Evolutionary conservation across 1,140 invertebrate genomes (phyloP), one percentile per base, ranked within the genome.

Genomic region (Drosophila albomicans): DNA sequence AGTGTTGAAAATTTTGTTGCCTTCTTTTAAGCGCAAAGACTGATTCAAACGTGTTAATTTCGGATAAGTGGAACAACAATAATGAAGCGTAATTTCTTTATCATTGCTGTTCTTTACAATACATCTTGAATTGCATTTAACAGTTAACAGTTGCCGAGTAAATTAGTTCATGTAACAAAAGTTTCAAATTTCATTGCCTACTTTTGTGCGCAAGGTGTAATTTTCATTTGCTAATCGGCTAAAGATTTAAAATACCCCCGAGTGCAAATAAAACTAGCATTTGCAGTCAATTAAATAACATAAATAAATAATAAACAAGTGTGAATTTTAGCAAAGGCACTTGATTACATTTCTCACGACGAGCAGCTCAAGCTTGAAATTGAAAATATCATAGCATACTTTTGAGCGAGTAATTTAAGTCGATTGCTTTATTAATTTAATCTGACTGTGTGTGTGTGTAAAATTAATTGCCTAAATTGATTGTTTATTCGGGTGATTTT

Each of bases 401-500:
- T 72, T 58, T 51, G 35, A 20, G 62, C 52, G 16, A 16, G 28
- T 16, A 25, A 66, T 46, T 66, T 66, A 10, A 45, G 38, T 56
- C 32, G 30, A 70, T 54, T 71, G 68, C 6, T 48, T 62, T 38
- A 48, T 35, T 13, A 35, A 51, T 57, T 72, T 66, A 25, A 58
- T 51, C 25, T 41, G 32, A 5, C 16, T 46, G 35, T 2, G 20
- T 65, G 64, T 43, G 25, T 20, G 71, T 54, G 49, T 69, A 32
- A 49, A 63, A 75, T 63, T 75, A 75, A 75, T 75, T 75, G 68
- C 58, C 13, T 16, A 57, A 70, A 70, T 70, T 70, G 66, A 75
- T 70, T 75, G 72, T 75, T 74, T 70, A 58, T 51, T 49, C 52
- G 54, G 56, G 48, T 66, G 28, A 16, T 32, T 30, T 32, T 43